Evolutionary conservation across 1,140 invertebrate genomes (phyloP).

Genomic region (Drosophila tani): DNA sequence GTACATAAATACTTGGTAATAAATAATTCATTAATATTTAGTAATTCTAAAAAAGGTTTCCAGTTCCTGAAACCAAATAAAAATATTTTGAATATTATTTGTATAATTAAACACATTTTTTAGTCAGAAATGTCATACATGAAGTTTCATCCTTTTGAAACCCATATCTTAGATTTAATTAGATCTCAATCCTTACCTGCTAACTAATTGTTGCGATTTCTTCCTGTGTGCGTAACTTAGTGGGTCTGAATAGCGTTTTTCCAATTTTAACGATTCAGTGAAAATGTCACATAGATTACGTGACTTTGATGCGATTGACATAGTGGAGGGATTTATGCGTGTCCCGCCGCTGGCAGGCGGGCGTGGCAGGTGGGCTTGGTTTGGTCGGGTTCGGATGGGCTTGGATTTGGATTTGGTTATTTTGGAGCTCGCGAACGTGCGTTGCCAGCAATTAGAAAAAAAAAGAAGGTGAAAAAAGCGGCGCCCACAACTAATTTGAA

Average conservation of each 20-base stretch:
- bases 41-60: no score
- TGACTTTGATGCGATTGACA: conserved; percentile 83
- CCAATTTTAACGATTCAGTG: conserved; percentile 80
- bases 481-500: conserved; percentile 80
- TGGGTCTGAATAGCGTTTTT: conserved; percentile 60
- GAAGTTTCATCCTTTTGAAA: no score
- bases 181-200: not conserved
- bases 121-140: no score
- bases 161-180: not conserved
- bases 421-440: conserved; percentile 50
- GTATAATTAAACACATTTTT: no score
- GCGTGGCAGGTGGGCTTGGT: conserved; percentile 38
- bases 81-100: no score
- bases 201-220: conserved; percentile 17
- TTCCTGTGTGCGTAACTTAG: conserved; percentile 15
- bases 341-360: conserved; percentile 50
- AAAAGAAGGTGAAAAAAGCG: conserved; percentile 30
- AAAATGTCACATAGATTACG: conserved; percentile 84
- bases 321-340: conserved; percentile 82
- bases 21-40: no score
- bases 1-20: no score
- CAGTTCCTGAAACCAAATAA: no score
- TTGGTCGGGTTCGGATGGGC: conserved; percentile 12
- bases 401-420: conserved; percentile 28
- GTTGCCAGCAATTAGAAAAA: conserved; percentile 64